A percentile compares a stretch with the other conserved stretches of the same genome.
These are phyloP conservation scores for Paramormyrops hopkinsi DNA, from an alignment of 2,797 vertebrate species.

Conservation along the genomic window DNA sequence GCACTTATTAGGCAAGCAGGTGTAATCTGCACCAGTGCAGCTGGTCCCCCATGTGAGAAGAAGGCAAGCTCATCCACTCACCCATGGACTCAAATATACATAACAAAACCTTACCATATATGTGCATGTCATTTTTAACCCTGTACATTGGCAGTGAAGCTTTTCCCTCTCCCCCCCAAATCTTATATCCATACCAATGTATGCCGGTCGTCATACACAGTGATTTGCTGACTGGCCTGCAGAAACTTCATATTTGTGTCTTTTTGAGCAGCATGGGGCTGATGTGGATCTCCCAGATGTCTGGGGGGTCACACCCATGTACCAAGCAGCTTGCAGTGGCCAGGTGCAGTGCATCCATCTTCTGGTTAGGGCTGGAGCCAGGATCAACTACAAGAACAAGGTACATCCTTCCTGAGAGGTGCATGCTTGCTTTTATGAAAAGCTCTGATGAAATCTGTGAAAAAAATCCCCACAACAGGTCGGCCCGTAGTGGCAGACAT, in stretches of 20 bases:
- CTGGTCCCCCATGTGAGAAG: neutral
- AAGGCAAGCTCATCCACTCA: neutral
- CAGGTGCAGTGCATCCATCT: conserved; percentile 43
- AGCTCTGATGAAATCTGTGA: neutral
- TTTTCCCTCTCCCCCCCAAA: neutral
- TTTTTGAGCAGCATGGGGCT: conserved; percentile 37
- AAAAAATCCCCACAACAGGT: neutral
- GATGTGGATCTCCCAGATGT: conserved; percentile 45
- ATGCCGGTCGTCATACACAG: neutral
- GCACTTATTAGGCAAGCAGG: neutral
- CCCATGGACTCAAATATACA: neutral
- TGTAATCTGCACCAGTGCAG: too few species aligned
- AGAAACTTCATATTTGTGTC: neutral
- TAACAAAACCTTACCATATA: neutral
- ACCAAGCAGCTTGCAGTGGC: conserved; percentile 46
- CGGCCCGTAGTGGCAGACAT: neutral
- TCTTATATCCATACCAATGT: neutral
- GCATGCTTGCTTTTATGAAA: neutral
- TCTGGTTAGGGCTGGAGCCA: conserved; percentile 41
- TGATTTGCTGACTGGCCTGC: neutral
- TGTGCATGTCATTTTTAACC: neutral
- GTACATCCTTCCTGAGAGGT: conserved; percentile 16
- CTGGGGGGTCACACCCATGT: conserved; percentile 47
- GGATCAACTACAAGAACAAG: conserved; percentile 46
- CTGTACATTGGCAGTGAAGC: neutral